Evolutionary conservation across 1,140 invertebrate species (phyloP), one percentile per base, ranked within the genome.

Genomic region (Hypsibius dujardini): DNA sequence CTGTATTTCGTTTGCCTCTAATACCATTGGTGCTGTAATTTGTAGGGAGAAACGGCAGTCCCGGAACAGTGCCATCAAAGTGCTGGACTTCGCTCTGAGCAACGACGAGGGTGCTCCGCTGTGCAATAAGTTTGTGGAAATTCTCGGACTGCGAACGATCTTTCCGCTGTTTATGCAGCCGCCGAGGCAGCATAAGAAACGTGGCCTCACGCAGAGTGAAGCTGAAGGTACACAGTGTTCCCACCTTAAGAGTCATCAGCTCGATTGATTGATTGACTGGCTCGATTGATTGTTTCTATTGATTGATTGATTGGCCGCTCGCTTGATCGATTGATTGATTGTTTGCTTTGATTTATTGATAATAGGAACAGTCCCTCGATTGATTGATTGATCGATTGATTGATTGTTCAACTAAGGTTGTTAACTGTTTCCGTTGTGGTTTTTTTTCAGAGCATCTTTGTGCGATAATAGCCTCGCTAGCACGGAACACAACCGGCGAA

Each of bases 81-180:
- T 98, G 7, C 81, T 99, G 1, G 90, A 96, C 82, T 91, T 97
- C 82, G 92, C 94, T 15, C 89, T 97, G 84, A 89, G 88, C 59
- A 92, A 92, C 1, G 83, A 85, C 1, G 91, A 98, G 78, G 94
- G 92, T 2, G 86, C 85, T 76, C 91, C 97, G 74, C 95, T 96
- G 78, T 96, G 94, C 78, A 93, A 93, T 77, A 98, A 98, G 80
- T 96, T 98, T 81, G 90, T 99, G 0, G 96, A 99, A 78, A 98
- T 98, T 75, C 83, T 98, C 1, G 96, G 95, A 0, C 83, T 99
- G 3, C 82, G 94, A 47, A 95, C 92, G 1, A 88, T 98, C 70
- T 98, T 99, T 81, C 95, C 95, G 1, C 80, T 99, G 0, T 98
- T 98, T 77, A 98, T 98, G 95, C 95, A 96, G 82, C 97, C 95